Conservation (phyloP, 2,797 vertebrate species). For the Danio kyathit region DNA sequence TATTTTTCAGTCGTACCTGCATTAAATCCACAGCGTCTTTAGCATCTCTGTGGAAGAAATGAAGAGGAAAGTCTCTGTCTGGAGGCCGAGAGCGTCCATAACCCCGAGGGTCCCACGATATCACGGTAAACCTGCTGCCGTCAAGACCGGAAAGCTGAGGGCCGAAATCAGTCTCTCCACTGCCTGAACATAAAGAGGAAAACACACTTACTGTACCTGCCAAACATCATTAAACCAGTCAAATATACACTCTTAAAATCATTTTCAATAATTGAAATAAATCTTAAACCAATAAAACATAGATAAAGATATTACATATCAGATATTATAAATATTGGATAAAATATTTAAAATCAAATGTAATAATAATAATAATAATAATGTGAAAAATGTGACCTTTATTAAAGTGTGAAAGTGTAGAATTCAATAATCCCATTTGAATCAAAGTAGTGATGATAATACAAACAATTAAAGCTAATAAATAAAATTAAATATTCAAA, state of each 20-base stretch:
- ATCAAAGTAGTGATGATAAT: too few relatives aligned
- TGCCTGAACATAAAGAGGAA: constrained; percentile 75
- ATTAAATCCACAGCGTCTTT: constrained; percentile 90
- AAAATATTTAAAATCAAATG: too few relatives aligned
- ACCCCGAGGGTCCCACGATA: constrained; percentile 91
- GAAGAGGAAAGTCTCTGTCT: constrained; percentile 85
- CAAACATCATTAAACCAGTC: not conserved
- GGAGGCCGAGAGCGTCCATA: constrained; percentile 90
- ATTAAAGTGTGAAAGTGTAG: too few relatives aligned
- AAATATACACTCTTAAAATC: not conserved
- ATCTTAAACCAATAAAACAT: not conserved
- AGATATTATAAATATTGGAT: not conserved
- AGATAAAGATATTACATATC: too few relatives aligned
- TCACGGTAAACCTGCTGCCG: constrained; percentile 84
- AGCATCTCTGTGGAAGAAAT: constrained; percentile 92
- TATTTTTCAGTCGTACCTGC: constrained; percentile 79
- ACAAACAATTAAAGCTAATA: too few relatives aligned
- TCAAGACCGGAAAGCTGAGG: constrained; percentile 87
- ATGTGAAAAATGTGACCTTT: too few relatives aligned
- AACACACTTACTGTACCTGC: not conserved
- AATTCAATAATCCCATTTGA: too few relatives aligned
- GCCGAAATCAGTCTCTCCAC: constrained; percentile 86
- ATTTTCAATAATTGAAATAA: not conserved
- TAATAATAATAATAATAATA: too few relatives aligned
- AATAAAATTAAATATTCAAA: too few relatives aligned